phyloP scores from a whole-genome alignment of 2,113 vertebrate species.

The Felis catus region F.catus_Fca126_mat1.0 CM031420.1:135143001-135143500 shows the following conservation, averaged over 20 bases:
- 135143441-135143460: neutral
- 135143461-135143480: neutral
- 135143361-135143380: neutral
- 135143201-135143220: neutral
- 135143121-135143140: neutral
- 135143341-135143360: neutral
- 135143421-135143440: neutral
- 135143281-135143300: neutral
- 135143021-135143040: neutral
- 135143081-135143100: neutral
- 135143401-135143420: neutral
- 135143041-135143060: constrained; percentile 6
- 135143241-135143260: neutral
- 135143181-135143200: neutral
- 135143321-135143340: neutral
- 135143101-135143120: constrained; percentile 23
- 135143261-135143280: neutral
- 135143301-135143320: neutral
- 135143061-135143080: neutral
- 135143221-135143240: neutral
- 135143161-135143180: neutral
- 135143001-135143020: neutral
- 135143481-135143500: neutral
- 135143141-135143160: neutral
- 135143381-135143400: neutral